Evolutionary conservation across 2,113 vertebrate species (phyloP).

Genomic region (Boulengeromyrus knoepffleri): DNA sequence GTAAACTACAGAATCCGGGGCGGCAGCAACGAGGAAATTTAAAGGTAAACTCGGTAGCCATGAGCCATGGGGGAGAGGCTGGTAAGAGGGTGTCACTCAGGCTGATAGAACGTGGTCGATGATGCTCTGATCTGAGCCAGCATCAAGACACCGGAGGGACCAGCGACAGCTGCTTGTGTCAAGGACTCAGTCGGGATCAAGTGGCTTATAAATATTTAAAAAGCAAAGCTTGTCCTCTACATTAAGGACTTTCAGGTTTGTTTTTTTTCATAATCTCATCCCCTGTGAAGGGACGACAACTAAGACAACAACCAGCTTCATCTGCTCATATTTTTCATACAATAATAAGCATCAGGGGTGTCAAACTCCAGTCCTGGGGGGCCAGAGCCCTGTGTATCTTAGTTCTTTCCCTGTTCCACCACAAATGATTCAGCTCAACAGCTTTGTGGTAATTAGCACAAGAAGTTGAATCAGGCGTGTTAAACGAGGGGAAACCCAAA

Average conservation of each 20-base stretch:
- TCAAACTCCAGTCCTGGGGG: no score
- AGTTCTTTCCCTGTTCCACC: no score
- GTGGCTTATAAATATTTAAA: slow-evolving; percentile 65
- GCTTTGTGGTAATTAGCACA: no score
- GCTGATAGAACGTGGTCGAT: neutral
- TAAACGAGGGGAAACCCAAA: no score
- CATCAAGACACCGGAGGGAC: slow-evolving; percentile 38
- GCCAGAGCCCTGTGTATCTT: no score
- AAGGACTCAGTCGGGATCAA: slow-evolving; percentile 52
- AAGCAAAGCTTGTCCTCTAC: slow-evolving; percentile 43
- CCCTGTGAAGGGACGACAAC: neutral
- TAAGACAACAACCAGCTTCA: neutral
- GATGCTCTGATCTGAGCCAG: neutral
- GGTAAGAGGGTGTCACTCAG: neutral
- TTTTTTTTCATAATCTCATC: slow-evolving; percentile 17
- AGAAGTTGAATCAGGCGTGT: no score
- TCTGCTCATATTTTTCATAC: neutral
- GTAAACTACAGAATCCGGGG: neutral
- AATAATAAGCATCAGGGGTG: neutral
- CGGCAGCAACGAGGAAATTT: neutral
- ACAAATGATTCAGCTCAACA: no score
- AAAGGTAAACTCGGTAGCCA: neutral
- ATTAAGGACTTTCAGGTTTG: slow-evolving; percentile 51
- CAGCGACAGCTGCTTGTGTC: slow-evolving; percentile 27
- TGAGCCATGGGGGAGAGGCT: neutral